Base-by-base conservation (phyloP, 2,888 invertebrate genomes). In the Coelinius sp. region DNA sequence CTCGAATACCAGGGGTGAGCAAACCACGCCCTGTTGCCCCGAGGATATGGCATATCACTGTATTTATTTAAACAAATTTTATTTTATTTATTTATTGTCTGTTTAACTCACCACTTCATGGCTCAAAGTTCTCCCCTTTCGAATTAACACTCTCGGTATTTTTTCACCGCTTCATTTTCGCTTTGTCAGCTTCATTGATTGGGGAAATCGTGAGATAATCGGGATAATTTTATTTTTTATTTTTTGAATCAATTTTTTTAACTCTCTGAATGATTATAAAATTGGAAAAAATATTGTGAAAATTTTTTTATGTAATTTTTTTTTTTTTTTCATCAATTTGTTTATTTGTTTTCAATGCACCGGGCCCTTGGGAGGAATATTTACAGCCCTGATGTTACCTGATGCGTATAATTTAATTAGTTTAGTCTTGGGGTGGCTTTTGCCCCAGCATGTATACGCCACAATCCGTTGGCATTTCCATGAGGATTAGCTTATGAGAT, bases 321-420 rank as follows among this genome's bases (percentile, higher is more conserved):
- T 14, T 24, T 12, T 20, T 8, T 22, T 38, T 59, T 52, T 66
- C 22, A 38, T 27, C 2, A 12, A n/a, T 49, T 64, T 69, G n/a
- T 25, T n/a, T 59, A 41, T 67, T 68, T 73, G 70, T 77, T 75
- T 74, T 44, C 31, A 53, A 12, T 62, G 46, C 66, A 69, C 74
- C 49, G 63, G 73, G 76, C 78, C 77, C 80, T 82, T 77, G 79
- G 75, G 69, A 49, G 20, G 20, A 75, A 78, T 80, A 79, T 76
- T 80, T 86, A 83, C 85, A 86, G 82, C 87, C 86, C 83, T 86
- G 82, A 69, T 41, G 80, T 73, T 70, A 82, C 75, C 76, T 71
- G 83, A 86, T 75, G 81, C 84, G 82, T 82, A 79, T 87, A 83
- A 87, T 87, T 82, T 85, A 81, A 83, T 87, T 87, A 85, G 83